A percentile compares a stretch with the other conserved stretches of the same genome.
Conservation (phyloP, 2,797 vertebrate genomes). For the Carcharodon carcharias region DNA sequence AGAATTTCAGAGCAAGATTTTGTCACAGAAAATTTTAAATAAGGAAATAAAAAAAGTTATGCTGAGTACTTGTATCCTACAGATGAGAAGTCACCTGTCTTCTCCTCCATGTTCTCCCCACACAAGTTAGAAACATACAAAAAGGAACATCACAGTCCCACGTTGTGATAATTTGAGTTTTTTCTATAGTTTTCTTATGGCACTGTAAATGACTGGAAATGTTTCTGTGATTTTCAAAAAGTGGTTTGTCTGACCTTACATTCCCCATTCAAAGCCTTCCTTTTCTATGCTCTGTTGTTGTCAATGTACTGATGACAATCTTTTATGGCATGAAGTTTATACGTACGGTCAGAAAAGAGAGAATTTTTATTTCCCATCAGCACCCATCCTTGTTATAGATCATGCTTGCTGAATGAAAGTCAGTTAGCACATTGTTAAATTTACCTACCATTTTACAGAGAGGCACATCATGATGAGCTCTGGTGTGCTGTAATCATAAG, state of each 20-base stretch:
- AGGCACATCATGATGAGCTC: neutral
- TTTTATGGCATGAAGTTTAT: too few species aligned
- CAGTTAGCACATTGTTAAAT: neutral
- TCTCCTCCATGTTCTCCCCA: too few species aligned
- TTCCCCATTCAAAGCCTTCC: neutral
- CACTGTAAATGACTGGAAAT: neutral
- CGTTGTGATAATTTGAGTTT: neutral
- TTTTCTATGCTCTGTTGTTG: neutral
- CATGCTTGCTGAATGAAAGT: neutral
- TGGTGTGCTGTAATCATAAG: neutral
- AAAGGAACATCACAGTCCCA: neutral
- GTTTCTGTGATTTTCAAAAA: neutral
- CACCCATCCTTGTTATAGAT: neutral
- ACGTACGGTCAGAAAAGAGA: neutral
- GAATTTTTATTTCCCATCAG: neutral
- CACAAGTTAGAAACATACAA: neutral
- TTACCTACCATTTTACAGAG: neutral
- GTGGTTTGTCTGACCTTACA: neutral
- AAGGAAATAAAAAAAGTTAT: neutral
- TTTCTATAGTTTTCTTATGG: neutral
- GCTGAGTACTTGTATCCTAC: neutral
- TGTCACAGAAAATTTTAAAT: neutral
- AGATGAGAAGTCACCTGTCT: neutral
- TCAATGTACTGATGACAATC: too few species aligned
- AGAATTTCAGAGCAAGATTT: neutral